Conservation (phyloP, 2,888 invertebrate genomes). For the Rhagophthalmus giganteus region DNA sequence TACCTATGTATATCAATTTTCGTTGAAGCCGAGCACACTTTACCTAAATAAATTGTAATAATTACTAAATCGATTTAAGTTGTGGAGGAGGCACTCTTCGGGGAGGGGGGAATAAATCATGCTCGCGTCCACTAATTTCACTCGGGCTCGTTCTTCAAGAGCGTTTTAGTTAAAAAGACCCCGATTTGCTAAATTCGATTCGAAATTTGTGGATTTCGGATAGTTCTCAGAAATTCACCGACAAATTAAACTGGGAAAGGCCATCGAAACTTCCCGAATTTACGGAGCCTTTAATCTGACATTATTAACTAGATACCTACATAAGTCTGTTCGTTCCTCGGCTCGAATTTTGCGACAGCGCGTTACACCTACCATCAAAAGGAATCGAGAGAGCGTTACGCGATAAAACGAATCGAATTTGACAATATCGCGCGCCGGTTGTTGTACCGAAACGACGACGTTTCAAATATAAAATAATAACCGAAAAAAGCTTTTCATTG, state of each 20-base stretch:
- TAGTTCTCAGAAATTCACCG: conserved; percentile 23
- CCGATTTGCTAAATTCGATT: conserved; percentile 28
- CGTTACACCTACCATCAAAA: too few species aligned
- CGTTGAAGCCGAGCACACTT: too few species aligned
- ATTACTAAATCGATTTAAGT: too few species aligned
- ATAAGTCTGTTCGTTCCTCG: neutral
- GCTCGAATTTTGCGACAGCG: neutral
- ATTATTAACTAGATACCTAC: conserved; percentile 9
- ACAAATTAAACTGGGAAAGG: conserved; percentile 25
- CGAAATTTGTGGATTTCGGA: conserved; percentile 29
- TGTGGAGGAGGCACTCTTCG: too few species aligned
- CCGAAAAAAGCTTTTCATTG: conserved; percentile 20
- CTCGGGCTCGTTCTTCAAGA: conserved; percentile 45
- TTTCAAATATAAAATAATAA: too few species aligned
- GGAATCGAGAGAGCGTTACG: too few species aligned
- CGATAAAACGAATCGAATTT: too few species aligned
- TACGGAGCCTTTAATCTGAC: conserved; percentile 17
- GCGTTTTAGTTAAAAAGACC: conserved; percentile 34
- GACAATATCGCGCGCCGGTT: too few species aligned
- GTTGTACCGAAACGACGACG: too few species aligned
- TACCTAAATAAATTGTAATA: too few species aligned
- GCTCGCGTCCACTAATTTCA: conserved; percentile 49
- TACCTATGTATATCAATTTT: too few species aligned
- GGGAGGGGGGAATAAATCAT: conserved; percentile 50
- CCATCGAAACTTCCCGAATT: conserved; percentile 13